Evolutionary conservation across 1,140 invertebrate species (phyloP).

Genomic region (Eumeta japonica): DNA sequence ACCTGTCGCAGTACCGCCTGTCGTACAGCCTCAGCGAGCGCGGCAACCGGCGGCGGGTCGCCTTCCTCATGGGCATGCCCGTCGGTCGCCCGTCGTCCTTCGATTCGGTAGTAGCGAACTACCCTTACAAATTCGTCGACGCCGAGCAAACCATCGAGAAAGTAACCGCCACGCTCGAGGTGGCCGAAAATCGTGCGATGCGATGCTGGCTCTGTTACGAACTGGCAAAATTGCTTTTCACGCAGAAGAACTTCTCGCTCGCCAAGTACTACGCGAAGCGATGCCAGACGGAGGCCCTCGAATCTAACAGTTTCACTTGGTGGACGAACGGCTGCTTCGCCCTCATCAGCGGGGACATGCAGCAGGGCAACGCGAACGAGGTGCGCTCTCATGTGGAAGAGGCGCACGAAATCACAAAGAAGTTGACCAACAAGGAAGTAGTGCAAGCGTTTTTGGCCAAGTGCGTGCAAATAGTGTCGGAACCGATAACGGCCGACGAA

Average conservation of each 20-base stretch:
- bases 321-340: slow-evolving; percentile 53
- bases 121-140: slow-evolving; percentile 47
- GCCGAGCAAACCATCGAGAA: slow-evolving; percentile 38
- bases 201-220: slow-evolving; percentile 58
- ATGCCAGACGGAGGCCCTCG: slow-evolving; percentile 52
- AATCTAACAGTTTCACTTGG: slow-evolving; percentile 44
- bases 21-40: slow-evolving; percentile 45
- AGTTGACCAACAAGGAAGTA: slow-evolving; percentile 37
- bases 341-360: slow-evolving; percentile 53
- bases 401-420: slow-evolving; percentile 42
- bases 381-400: slow-evolving; percentile 47
- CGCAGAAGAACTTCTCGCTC: slow-evolving; percentile 57
- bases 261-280: slow-evolving; percentile 56
- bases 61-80: slow-evolving; percentile 44
- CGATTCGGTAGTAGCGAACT: slow-evolving; percentile 46
- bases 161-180: slow-evolving; percentile 31
- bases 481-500: slow-evolving; percentile 32
- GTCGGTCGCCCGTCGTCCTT: slow-evolving; percentile 39
- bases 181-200: slow-evolving; percentile 51
- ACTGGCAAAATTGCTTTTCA: slow-evolving; percentile 44
- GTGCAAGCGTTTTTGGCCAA: slow-evolving; percentile 39
- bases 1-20: slow-evolving; percentile 35
- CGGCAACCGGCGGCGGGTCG: slow-evolving; percentile 40
- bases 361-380: slow-evolving; percentile 56
- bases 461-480: slow-evolving; percentile 37